Percentiles rank a stretch among this genome's conserved stretches.
phyloP scores from a whole-genome alignment of 2,113 vertebrate species.

The Arenaria interpres region DNA sequence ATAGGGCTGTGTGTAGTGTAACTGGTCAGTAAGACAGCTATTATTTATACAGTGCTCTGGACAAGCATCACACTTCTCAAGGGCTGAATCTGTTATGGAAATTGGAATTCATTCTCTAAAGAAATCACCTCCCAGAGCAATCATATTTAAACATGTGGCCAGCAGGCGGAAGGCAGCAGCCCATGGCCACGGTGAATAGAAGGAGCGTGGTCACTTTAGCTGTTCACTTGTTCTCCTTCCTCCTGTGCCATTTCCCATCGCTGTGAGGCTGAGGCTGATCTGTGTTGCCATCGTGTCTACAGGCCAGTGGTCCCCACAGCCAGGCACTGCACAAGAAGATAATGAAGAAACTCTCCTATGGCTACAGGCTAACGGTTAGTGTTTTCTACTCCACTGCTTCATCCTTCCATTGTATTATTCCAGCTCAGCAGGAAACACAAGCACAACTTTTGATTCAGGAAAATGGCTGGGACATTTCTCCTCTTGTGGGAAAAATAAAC shows the following conservation, averaged over 20 bases:
- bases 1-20: background rate
- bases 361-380: background rate
- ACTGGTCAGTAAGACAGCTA: background rate
- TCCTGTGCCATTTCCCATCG: accelerated
- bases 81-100: background rate
- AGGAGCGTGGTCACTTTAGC: background rate
- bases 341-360: background rate
- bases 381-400: background rate
- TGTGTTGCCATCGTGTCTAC: accelerated
- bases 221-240: background rate
- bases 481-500: background rate
- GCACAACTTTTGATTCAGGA: background rate
- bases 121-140: background rate
- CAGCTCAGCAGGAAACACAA: background rate
- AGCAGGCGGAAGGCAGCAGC: background rate
- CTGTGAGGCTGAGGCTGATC: background rate
- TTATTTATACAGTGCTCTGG: background rate
- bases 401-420: background rate
- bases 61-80: background rate
- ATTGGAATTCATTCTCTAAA: background rate
- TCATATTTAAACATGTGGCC: background rate
- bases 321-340: background rate
- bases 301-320: background rate
- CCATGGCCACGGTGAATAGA: background rate
- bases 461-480: background rate